Conservation (phyloP, 2,888 invertebrate genomes). For the Cyclophora punctaria region DNA sequence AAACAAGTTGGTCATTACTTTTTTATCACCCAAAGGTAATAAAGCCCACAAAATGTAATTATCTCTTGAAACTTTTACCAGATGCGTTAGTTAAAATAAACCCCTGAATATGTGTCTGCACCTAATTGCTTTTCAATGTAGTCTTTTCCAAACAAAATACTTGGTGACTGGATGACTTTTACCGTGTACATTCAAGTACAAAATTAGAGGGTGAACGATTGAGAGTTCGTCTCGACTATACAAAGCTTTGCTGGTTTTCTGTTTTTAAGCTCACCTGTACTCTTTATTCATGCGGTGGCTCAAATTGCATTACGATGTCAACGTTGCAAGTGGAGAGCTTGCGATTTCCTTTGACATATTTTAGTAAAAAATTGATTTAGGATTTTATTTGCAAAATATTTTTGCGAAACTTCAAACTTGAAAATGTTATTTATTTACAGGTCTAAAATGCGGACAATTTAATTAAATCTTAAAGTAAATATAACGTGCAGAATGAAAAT, state of each 20-base stretch:
- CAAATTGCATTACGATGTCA: conserved; percentile 36
- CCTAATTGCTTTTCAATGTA: not conserved
- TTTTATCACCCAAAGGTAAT: too few species aligned
- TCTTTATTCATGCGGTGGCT: conserved; percentile 39
- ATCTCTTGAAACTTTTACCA: too few species aligned
- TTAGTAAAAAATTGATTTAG: not conserved
- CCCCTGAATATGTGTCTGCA: too few species aligned
- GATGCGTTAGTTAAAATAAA: too few species aligned
- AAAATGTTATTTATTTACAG: too few species aligned
- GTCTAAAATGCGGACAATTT: conserved; percentile 1
- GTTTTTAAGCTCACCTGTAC: conserved; percentile 48
- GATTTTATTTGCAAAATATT: too few species aligned
- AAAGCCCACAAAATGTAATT: too few species aligned
- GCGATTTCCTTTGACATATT: conserved; percentile 1
- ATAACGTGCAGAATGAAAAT: too few species aligned
- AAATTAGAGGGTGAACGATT: conserved; percentile 51
- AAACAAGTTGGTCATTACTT: too few species aligned
- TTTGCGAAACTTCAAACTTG: conserved; percentile 1
- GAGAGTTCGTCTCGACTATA: conserved; percentile 36
- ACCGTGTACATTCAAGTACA: conserved; percentile 39
- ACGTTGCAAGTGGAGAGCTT: conserved; percentile 2
- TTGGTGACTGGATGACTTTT: conserved; percentile 6
- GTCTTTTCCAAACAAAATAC: not conserved
- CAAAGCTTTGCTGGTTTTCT: conserved; percentile 51
- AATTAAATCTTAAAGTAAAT: too few species aligned